phyloP scores from a whole-genome alignment of 2,797 vertebrate species.

The Pitangus sulphuratus region DNA sequence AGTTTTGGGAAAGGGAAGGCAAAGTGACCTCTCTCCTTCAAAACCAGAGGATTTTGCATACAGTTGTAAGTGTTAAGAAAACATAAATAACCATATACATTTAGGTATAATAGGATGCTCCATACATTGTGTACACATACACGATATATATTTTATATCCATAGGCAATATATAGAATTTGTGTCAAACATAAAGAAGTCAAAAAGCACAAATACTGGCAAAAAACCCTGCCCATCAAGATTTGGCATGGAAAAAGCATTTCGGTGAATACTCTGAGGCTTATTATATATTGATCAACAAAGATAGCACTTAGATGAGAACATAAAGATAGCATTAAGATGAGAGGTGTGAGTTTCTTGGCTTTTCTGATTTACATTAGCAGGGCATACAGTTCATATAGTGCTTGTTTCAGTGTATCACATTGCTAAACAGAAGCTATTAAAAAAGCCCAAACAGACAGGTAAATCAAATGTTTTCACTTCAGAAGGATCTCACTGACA shows the following conservation, averaged over 20 bases:
- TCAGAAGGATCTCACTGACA: neutral
- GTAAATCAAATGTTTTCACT: neutral
- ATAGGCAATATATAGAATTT: neutral
- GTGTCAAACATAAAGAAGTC: neutral
- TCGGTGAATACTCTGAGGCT: neutral
- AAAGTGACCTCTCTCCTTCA: neutral
- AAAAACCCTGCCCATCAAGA: neutral
- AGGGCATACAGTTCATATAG: neutral
- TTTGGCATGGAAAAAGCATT: neutral
- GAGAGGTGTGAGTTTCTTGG: neutral
- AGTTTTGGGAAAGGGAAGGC: neutral
- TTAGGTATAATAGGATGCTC: neutral
- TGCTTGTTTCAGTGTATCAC: neutral
- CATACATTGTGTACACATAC: neutral
- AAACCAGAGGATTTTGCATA: neutral
- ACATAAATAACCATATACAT: neutral
- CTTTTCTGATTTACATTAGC: neutral
- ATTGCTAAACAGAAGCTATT: neutral
- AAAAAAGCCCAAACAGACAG: neutral
- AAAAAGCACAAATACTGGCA: neutral
- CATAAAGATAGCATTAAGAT: neutral
- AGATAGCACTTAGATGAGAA: neutral
- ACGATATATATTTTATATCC: neutral
- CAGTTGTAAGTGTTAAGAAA: neutral
- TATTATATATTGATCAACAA: neutral